A percentile compares a stretch with the other conserved stretches of the same genome.
These are phyloP conservation scores for Petrocephalus microphthalmus DNA, from an alignment of 2,113 vertebrate genomes.

Conservation along the genomic window DNA sequence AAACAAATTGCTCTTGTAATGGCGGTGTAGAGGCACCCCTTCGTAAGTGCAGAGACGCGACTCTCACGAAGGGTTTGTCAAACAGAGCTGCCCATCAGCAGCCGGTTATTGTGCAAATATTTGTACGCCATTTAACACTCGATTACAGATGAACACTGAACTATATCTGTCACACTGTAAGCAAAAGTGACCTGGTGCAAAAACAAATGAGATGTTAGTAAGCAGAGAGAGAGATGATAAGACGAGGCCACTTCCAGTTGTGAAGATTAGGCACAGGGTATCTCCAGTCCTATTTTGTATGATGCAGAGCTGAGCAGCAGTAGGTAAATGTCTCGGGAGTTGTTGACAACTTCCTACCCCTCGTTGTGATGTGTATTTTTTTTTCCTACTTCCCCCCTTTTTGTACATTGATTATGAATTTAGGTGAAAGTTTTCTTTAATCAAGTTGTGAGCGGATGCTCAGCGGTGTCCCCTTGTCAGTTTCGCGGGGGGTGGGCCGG, in stretches of 20 bases:
- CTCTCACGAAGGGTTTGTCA: background rate
- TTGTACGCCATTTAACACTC: background rate
- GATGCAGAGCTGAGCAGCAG: background rate
- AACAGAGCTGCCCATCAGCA: background rate
- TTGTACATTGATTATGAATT: constrained; percentile 27
- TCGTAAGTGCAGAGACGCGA: background rate
- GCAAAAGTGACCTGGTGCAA: background rate
- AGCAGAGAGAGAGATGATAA: background rate
- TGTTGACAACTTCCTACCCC: background rate
- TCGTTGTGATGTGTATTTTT: background rate
- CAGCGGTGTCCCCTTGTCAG: constrained; percentile 26
- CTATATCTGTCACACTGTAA: background rate
- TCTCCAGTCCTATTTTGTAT: background rate
- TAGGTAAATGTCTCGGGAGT: background rate
- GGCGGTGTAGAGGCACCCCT: background rate
- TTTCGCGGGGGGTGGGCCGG: constrained; percentile 22
- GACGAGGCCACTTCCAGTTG: background rate
- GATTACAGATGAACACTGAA: background rate
- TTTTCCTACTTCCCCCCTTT: constrained; percentile 28
- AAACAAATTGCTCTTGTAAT: background rate
- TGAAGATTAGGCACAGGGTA: background rate
- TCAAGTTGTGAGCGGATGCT: constrained; percentile 23
- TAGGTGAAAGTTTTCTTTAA: constrained; percentile 33
- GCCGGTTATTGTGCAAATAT: background rate
- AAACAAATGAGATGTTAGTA: background rate